Percentiles rank a stretch among this genome's conserved stretches.
These are phyloP conservation scores for Acropora tenuis DNA, from an alignment of 64 coral and sea anemone species.

Conservation along the genomic window DNA sequence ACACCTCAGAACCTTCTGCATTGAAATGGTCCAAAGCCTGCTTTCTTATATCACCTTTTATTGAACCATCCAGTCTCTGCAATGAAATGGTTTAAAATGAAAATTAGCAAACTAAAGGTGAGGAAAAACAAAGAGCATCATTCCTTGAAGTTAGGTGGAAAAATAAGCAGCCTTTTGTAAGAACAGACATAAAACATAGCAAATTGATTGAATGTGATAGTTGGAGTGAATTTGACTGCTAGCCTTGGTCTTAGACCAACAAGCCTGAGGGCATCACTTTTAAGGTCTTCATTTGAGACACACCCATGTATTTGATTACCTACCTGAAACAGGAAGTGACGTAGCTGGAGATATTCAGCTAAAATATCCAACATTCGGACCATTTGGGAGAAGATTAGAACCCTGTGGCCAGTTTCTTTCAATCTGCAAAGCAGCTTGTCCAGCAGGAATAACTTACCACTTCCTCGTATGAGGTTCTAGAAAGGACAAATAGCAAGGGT, in stretches of 20 bases:
- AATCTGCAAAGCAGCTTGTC: conserved; percentile 93
- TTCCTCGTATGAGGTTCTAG: conserved; percentile 85
- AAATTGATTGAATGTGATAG: too few relatives aligned
- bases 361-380: conserved; percentile 97
- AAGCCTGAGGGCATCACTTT: too few relatives aligned
- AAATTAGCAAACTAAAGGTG: too few relatives aligned
- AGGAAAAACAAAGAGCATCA: too few relatives aligned
- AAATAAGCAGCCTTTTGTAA: too few relatives aligned
- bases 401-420: conserved; percentile 96
- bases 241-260: too few relatives aligned
- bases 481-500: background rate
- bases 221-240: too few relatives aligned
- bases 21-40: conserved; percentile 98
- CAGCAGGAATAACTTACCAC: conserved; percentile 91
- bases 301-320: background rate
- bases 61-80: conserved; percentile 95
- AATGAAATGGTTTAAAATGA: background rate
- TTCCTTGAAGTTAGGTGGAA: too few relatives aligned
- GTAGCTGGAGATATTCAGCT: conserved; percentile 87
- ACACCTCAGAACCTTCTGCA: conserved; percentile 96
- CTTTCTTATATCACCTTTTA: conserved; percentile 91
- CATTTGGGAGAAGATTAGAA: conserved; percentile 99
- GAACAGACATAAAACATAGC: too few relatives aligned
- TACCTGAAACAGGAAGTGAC: conserved; percentile 95
- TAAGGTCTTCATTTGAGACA: too few relatives aligned